Evolutionary conservation across 2,113 vertebrate genomes (phyloP), one percentile per base, ranked within the genome.

Genomic region (Ochotona princeps): DNA sequence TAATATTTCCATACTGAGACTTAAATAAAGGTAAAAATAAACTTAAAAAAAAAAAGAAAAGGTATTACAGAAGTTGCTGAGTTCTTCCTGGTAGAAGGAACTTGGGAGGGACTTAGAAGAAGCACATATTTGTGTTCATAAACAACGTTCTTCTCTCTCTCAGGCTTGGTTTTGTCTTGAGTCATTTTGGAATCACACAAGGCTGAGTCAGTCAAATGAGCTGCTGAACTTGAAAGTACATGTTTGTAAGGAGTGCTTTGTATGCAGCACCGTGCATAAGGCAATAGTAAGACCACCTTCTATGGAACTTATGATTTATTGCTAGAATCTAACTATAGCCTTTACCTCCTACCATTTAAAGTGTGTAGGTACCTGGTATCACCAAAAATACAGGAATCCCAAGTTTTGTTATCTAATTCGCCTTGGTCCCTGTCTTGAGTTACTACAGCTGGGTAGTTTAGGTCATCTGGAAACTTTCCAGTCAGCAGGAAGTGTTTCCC

Each of bases 1-100:
- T 95, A 89, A 85, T 79, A 89, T 94, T 96, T 96, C 81, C 67
- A 87, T 79, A 87, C 23, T 87, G 4, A 13, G 20, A 87, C 30
- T 87, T 66, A 14, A 90, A 87, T 25, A 83, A 72, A 44, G 83
- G 1, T 89, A 87, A 90, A 94, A 75, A 95, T 30, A 92, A 1
- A 63, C n/a, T 82, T 87, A 78, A n/a, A n/a, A n/a, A n/a, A n/a
- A n/a, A n/a, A n/a, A n/a, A n/a, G n/a, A n/a, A n/a, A n/a, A n/a
- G n/a, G 38, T 44, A 44, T 44, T 6, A 44, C 38, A 44, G 38
- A 44, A 44, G 61, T 26, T 47, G n/a, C 21, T 54, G 8, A 21
- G 13, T 11, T 90, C 26, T 90, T 60, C 5, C 13, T 32, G 9
- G 5, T 47, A 57, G 60, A 87, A 92, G 21, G 72, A 93, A 51